Conservation (phyloP, 2,113 vertebrate genomes). For the Seriola rivoliana region DNA sequence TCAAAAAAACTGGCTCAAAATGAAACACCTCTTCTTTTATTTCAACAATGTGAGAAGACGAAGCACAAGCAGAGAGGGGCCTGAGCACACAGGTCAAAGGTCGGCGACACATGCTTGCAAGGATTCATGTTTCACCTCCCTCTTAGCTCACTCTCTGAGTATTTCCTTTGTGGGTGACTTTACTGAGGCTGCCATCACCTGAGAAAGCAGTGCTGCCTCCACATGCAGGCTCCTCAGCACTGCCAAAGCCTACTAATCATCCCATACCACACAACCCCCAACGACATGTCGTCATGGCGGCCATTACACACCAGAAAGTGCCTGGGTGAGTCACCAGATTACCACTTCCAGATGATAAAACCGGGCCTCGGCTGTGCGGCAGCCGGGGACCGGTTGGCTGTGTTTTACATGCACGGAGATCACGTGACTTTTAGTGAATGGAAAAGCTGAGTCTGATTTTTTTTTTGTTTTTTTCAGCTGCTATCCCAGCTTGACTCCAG, state of each 20-base stretch:
- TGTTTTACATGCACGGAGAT: slow-evolving; percentile 44
- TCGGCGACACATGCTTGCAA: slow-evolving; percentile 44
- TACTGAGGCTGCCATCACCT: slow-evolving; percentile 39
- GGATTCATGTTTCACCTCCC: slow-evolving; percentile 46
- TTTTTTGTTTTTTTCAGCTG: slow-evolving; percentile 38
- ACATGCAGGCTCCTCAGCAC: background rate
- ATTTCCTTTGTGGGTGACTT: slow-evolving; percentile 44
- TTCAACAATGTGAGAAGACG: slow-evolving; percentile 15
- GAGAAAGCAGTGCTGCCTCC: slow-evolving; percentile 22
- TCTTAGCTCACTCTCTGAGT: slow-evolving; percentile 48
- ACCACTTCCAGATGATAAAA: slow-evolving; percentile 66
- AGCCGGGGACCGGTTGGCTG: slow-evolving; percentile 45
- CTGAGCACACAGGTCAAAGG: slow-evolving; percentile 42
- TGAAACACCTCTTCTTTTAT: slow-evolving; percentile 13
- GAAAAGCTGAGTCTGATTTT: slow-evolving; percentile 78
- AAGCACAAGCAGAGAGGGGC: slow-evolving; percentile 25
- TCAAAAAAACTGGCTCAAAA: slow-evolving; percentile 1
- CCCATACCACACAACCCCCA: slow-evolving; percentile 37
- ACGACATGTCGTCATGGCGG: slow-evolving; percentile 58
- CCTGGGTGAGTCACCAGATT: slow-evolving; percentile 50
- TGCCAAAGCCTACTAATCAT: slow-evolving; percentile 37
- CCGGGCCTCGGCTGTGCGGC: slow-evolving; percentile 22
- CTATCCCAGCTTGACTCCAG: slow-evolving; percentile 59
- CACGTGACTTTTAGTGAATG: slow-evolving; percentile 58
- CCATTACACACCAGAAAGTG: slow-evolving; percentile 37